Evolutionary conservation across 2,113 vertebrate species (phyloP).

Genomic region (Grus americana): DNA sequence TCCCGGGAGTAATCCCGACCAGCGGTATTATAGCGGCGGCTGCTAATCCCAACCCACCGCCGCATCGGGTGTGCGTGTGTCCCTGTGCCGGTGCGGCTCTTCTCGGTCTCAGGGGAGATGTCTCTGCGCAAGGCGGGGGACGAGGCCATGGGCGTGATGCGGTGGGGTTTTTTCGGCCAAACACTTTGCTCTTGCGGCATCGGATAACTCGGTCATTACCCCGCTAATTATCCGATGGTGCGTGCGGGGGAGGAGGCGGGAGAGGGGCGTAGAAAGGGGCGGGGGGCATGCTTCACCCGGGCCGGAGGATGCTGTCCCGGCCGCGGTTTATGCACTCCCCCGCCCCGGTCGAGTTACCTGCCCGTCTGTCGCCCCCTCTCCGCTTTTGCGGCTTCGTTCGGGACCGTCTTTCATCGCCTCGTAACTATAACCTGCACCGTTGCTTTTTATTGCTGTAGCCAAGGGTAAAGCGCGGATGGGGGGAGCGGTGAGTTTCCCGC

Average conservation of each 20-base stretch:
- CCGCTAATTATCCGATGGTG: neutral
- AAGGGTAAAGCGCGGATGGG: neutral
- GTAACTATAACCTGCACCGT: constrained; percentile 1
- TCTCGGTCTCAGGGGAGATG: neutral
- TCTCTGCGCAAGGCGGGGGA: neutral
- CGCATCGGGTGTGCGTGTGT: neutral
- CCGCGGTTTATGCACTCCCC: neutral
- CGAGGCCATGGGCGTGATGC: neutral
- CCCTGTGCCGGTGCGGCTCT: neutral
- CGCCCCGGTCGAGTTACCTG: neutral
- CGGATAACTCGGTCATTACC: neutral
- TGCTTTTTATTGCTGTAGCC: constrained; percentile 48
- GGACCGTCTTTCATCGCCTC: neutral
- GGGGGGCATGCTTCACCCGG: neutral
- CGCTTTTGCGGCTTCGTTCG: neutral
- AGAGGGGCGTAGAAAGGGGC: neutral
- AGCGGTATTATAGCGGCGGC: constrained; percentile 33
- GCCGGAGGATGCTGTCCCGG: too few species aligned
- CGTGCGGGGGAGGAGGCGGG: neutral
- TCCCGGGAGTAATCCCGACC: constrained; percentile 64
- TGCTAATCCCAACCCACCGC: constrained; percentile 58
- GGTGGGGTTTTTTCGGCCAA: neutral
- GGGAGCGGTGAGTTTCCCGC: constrained; percentile 17
- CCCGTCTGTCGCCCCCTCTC: neutral
- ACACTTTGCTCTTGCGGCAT: neutral